These are phyloP conservation scores for Mormyrops boulengeri DNA, from an alignment of 2,797 vertebrate species.

Conservation along the genomic window DNA sequence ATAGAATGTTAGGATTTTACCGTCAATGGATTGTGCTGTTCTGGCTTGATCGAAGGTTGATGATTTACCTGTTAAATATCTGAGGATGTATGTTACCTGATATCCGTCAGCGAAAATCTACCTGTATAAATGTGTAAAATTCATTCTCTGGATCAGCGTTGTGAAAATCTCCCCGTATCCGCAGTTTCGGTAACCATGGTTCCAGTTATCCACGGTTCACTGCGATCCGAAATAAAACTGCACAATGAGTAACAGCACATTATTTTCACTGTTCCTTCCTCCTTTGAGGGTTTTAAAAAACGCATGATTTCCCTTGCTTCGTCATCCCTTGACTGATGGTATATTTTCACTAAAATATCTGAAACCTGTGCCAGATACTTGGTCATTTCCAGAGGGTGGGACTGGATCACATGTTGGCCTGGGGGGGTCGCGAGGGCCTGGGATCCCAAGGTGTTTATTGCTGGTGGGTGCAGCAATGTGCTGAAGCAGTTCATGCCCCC, in stretches of 20 bases:
- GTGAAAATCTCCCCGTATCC: not conserved
- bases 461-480: not conserved
- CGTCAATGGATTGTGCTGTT: not conserved
- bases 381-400: not conserved
- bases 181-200: not conserved
- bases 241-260: not conserved
- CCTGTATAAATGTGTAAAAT: not conserved
- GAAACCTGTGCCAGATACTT: not conserved
- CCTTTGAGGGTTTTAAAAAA: not conserved
- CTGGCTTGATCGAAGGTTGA: not conserved
- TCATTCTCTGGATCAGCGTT: not conserved
- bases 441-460: not conserved
- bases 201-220: not conserved
- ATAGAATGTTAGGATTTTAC: not conserved
- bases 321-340: not conserved
- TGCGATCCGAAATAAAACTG: not conserved
- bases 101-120: not conserved
- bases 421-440: not conserved
- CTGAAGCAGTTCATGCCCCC: not conserved
- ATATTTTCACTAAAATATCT: not conserved
- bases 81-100: not conserved
- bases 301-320: not conserved
- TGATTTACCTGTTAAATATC: not conserved
- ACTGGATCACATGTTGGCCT: not conserved
- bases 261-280: not conserved